Conservation (phyloP, 23 tunicate genomes). For the Halocynthia aurantium region DNA sequence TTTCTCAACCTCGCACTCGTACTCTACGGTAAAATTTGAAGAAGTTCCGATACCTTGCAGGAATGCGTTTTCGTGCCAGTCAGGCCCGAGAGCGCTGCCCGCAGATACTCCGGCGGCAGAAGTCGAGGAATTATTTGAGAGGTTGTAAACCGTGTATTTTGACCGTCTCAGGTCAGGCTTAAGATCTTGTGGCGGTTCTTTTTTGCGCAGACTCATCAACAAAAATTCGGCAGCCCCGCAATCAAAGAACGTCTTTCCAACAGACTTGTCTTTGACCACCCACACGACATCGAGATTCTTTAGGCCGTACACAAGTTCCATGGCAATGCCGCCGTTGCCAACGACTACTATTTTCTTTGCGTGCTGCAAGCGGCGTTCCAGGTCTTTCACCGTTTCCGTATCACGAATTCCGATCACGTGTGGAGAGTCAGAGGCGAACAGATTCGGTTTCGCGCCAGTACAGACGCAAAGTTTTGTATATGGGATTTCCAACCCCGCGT, state of each 20-base stretch:
- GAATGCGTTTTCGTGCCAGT: constrained; percentile 59
- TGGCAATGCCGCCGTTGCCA: constrained; percentile 94
- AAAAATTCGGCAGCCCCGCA: constrained; percentile 85
- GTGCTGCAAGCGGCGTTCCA: constrained; percentile 30
- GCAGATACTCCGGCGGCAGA: not conserved
- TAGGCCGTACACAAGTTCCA: constrained; percentile 68
- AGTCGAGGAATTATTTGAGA: constrained; percentile 5
- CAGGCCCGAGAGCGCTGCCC: constrained; percentile 90
- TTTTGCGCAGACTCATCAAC: constrained; percentile 35
- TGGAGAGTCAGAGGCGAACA: constrained; percentile 35
- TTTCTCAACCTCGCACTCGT: constrained; percentile 42
- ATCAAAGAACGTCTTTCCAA: constrained; percentile 77
- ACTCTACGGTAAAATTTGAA: constrained; percentile 28
- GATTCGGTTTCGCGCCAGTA: constrained; percentile 69
- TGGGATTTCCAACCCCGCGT: constrained; percentile 8
- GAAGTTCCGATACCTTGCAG: constrained; percentile 19
- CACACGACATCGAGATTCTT: constrained; percentile 57
- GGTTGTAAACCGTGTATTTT: constrained; percentile 23
- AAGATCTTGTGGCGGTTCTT: not conserved
- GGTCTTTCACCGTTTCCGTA: constrained; percentile 54
- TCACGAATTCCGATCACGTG: constrained; percentile 76
- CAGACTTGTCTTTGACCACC: constrained; percentile 73
- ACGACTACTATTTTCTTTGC: constrained; percentile 56
- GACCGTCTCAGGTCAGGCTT: constrained; percentile 21
- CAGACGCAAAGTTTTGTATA: constrained; percentile 75